Evolutionary conservation across 2,113 vertebrate genomes (phyloP).

Genomic region (Xenopus borealis): DNA sequence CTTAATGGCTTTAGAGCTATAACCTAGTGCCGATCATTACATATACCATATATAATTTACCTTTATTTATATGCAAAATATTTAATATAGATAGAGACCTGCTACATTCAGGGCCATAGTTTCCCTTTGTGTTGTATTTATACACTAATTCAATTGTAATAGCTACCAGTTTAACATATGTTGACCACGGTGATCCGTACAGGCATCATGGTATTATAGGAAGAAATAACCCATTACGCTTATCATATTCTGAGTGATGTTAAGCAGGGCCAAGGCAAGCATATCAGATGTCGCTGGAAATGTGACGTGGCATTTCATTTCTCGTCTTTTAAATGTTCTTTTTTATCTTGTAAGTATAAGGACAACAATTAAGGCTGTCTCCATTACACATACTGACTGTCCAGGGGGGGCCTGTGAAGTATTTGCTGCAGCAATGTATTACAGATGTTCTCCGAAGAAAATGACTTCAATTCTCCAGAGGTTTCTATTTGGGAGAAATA

Average conservation of each 20-base stretch:
- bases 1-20: too few relatives aligned
- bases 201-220: too few relatives aligned
- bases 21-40: too few relatives aligned
- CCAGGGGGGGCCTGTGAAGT: constrained; percentile 9
- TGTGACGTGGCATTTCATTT: constrained; percentile 1
- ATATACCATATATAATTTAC: too few relatives aligned
- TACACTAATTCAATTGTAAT: constrained; percentile 26
- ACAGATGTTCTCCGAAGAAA: constrained; percentile 18
- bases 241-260: constrained; percentile 13
- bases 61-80: too few relatives aligned
- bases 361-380: constrained; percentile 25
- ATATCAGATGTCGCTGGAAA: constrained; percentile 20
- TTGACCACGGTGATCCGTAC: not conserved
- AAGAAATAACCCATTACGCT: not conserved
- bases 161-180: constrained; percentile 36
- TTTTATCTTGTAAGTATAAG: constrained; percentile 20
- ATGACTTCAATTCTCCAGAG: constrained; percentile 20
- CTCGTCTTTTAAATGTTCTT: constrained; percentile 4
- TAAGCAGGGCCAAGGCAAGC: not conserved
- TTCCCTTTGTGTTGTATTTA: constrained; percentile 8
- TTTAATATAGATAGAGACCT: too few relatives aligned
- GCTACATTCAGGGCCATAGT: too few relatives aligned
- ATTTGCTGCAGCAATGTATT: constrained; percentile 21
- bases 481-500: not conserved
- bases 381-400: constrained; percentile 22